A percentile compares a stretch with the other conserved stretches of the same genome.
These are phyloP conservation scores for Julus scandinavius DNA, from an alignment of 2,888 invertebrate species.

Conservation along the genomic window DNA sequence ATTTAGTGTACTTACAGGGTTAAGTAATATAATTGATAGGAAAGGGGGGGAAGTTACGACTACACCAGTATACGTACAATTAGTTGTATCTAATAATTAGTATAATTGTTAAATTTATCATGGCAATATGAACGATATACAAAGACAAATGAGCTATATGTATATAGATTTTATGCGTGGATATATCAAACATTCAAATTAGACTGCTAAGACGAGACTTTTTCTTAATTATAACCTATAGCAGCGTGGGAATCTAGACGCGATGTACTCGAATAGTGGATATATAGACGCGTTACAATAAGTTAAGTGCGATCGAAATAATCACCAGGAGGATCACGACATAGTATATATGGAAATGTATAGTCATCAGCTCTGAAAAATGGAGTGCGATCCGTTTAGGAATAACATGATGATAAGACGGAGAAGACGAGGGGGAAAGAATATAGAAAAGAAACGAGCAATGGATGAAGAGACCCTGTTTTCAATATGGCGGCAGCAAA, in stretches of 20 bases:
- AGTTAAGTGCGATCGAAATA: constrained; percentile 45
- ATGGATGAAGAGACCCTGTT: constrained; percentile 51
- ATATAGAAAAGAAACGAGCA: constrained; percentile 4
- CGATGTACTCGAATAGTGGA: constrained; percentile 11
- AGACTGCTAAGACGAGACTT: constrained; percentile 36
- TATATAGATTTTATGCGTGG: constrained; percentile 39
- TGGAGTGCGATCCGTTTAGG: background rate
- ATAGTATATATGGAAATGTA: constrained; percentile 39
- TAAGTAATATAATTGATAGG: constrained; percentile 9
- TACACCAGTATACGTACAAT: constrained; percentile 45
- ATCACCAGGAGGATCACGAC: constrained; percentile 37
- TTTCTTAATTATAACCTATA: background rate
- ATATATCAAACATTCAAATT: constrained; percentile 42
- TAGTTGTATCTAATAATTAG: constrained; percentile 30
- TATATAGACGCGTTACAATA: constrained; percentile 47
- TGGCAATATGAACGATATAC: constrained; percentile 50
- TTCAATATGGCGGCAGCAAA: constrained; percentile 43
- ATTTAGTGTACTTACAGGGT: constrained; percentile 43
- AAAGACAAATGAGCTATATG: constrained; percentile 45
- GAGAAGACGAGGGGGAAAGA: background rate
- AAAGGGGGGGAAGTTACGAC: background rate
- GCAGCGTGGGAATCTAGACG: constrained; percentile 39
- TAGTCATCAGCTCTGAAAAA: constrained; percentile 45
- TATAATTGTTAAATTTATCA: constrained; percentile 29
- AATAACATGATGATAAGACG: background rate